These are phyloP conservation scores for Euwallacea fornicatus DNA, from an alignment of 1,140 invertebrate genomes.

Conservation along the genomic window DNA sequence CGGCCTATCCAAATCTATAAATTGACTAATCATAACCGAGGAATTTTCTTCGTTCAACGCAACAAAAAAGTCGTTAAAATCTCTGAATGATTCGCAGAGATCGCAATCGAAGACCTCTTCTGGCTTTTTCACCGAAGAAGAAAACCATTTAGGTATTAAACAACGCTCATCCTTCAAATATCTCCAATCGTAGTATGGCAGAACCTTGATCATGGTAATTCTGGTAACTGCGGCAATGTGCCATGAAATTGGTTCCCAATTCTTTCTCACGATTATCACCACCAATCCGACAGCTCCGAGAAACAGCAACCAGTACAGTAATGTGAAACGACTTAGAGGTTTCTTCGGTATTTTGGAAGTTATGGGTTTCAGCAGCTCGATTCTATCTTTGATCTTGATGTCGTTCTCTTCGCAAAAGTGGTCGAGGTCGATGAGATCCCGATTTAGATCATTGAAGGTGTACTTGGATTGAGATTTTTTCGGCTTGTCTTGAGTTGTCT, in stretches of 20 bases:
- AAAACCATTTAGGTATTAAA: constrained; percentile 55
- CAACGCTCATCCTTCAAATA: constrained; percentile 73
- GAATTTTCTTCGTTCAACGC: constrained; percentile 26
- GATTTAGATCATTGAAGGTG: constrained; percentile 50
- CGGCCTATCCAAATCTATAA: constrained; percentile 43
- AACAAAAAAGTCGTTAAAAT: constrained; percentile 38
- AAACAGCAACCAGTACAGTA: constrained; percentile 7
- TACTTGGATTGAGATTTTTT: constrained; percentile 11
- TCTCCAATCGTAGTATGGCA: constrained; percentile 82
- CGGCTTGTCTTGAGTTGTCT: background rate
- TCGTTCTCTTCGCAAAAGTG: constrained; percentile 70
- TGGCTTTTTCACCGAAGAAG: constrained; percentile 33
- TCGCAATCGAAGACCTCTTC: constrained; percentile 51
- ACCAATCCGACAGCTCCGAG: constrained; percentile 29
- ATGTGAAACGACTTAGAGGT: background rate
- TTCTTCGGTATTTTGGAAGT: constrained; percentile 49
- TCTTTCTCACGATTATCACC: constrained; percentile 53
- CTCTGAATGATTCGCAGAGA: constrained; percentile 45
- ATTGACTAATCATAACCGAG: constrained; percentile 34
- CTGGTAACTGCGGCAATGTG: constrained; percentile 63
- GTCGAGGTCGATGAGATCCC: constrained; percentile 61
- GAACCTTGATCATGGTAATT: constrained; percentile 66
- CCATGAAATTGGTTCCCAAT: constrained; percentile 57
- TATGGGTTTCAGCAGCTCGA: constrained; percentile 66
- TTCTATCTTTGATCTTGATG: constrained; percentile 61